Conservation (phyloP, 2,113 vertebrate genomes). For the Myotis lucifugus region DNA sequence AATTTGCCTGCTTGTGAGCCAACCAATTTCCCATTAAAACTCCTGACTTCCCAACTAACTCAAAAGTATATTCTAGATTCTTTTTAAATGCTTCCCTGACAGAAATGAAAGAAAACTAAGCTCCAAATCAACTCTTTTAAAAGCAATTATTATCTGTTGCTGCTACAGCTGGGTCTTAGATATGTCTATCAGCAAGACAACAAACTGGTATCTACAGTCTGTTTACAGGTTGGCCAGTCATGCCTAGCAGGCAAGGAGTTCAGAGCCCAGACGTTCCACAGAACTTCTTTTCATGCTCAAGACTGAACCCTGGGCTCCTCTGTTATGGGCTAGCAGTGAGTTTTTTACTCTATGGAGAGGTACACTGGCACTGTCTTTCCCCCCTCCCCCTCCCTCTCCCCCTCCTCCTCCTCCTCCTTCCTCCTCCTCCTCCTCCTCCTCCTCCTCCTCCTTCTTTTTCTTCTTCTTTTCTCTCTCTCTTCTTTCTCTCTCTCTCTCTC, state of each 20-base stretch:
- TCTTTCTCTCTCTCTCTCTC: too few species aligned
- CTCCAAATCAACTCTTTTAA: background rate
- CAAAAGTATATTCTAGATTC: background rate
- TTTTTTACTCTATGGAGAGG: background rate
- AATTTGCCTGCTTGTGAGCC: background rate
- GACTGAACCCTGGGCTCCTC: background rate
- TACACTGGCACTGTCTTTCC: too few species aligned
- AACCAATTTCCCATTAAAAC: background rate
- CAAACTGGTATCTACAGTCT: background rate
- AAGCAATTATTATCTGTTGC: background rate
- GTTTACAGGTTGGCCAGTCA: background rate
- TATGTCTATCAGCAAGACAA: background rate
- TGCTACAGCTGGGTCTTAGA: background rate
- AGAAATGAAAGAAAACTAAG: constrained; percentile 14
- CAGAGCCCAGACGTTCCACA: constrained; percentile 11
- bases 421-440: too few species aligned
- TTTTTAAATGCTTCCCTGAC: background rate
- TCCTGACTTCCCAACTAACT: background rate
- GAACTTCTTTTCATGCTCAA: background rate
- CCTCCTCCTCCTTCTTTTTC: too few species aligned
- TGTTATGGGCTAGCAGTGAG: background rate
- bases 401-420: too few species aligned
- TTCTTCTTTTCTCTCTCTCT: too few species aligned
- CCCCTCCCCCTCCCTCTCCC: too few species aligned
- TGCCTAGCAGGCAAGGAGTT: background rate